Conservation (phyloP, 2,888 invertebrate genomes). For the Lasioglossum vierecki region DNA sequence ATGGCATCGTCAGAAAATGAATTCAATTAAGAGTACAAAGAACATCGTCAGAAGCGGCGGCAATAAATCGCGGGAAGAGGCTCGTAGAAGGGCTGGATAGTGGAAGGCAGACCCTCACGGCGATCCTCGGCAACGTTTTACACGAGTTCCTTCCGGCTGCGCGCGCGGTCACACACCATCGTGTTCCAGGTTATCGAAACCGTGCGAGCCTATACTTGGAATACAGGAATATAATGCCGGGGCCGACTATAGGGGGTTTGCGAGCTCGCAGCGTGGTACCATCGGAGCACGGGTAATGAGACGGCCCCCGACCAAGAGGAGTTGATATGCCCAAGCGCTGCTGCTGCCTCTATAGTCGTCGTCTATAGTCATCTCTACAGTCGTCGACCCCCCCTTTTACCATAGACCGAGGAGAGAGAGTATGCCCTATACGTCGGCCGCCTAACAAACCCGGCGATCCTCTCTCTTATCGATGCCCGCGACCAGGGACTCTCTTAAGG, state of each 20-base stretch:
- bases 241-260: conserved; percentile 73
- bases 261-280: conserved; percentile 82
- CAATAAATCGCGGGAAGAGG: conserved; percentile 16
- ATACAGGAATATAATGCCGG: conserved; percentile 71
- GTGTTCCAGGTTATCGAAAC: conserved; percentile 43
- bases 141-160: conserved; percentile 52
- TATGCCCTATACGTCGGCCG: conserved; percentile 55
- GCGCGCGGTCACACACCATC: conserved; percentile 28
- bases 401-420: conserved; percentile 50
- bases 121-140: conserved; percentile 25
- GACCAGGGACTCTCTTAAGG: conserved; percentile 15
- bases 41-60: conserved; percentile 18
- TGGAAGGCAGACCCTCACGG: not conserved
- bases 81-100: conserved; percentile 21
- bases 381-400: conserved; percentile 45
- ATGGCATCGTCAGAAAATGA: conserved; percentile 18
- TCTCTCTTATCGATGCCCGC: conserved; percentile 52
- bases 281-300: conserved; percentile 82
- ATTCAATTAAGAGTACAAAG: conserved; percentile 34
- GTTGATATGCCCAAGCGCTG: conserved; percentile 75
- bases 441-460: conserved; percentile 64
- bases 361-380: conserved; percentile 67
- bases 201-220: conserved; percentile 54
- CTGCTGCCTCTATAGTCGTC: conserved; percentile 6
- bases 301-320: conserved; percentile 84